These are phyloP conservation scores for Enteromius trimaculatus DNA, from an alignment of 2,797 vertebrate species.

Conservation along the genomic window DNA sequence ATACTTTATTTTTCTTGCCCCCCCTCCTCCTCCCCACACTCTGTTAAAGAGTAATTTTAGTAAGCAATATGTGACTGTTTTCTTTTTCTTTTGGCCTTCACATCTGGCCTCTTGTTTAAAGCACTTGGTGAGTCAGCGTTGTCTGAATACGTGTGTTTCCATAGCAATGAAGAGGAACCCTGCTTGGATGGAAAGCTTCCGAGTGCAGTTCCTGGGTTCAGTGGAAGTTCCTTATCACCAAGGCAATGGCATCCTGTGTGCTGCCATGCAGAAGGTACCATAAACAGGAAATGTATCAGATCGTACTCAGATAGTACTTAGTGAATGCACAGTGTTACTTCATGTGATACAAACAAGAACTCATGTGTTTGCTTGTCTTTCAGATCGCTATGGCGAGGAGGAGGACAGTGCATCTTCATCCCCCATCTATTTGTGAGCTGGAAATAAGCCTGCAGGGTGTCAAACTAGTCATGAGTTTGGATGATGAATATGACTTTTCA, in stretches of 20 bases:
- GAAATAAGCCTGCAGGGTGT: constrained; percentile 94
- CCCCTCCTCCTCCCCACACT: background rate
- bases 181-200: constrained; percentile 92
- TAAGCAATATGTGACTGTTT: background rate
- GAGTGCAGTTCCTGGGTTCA: constrained; percentile 94
- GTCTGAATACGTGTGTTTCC: constrained; percentile 27
- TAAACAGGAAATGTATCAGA: constrained; percentile 6
- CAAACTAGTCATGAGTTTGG: constrained; percentile 90
- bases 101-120: constrained; percentile 1
- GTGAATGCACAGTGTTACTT: background rate
- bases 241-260: constrained; percentile 94
- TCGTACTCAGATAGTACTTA: background rate
- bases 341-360: background rate
- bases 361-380: constrained; percentile 34
- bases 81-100: constrained; percentile 11
- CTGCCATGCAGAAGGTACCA: constrained; percentile 96
- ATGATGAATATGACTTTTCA: constrained; percentile 83
- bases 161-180: constrained; percentile 89
- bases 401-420: constrained; percentile 91
- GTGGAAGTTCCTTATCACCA: constrained; percentile 97
- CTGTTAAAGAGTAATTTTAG: background rate
- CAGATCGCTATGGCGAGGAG: constrained; percentile 94
- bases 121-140: constrained; percentile 1
- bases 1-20: background rate
- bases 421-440: constrained; percentile 92